phyloP scores from a whole-genome alignment of 2,113 vertebrate genomes.

The Phasianus colchicus region DNA sequence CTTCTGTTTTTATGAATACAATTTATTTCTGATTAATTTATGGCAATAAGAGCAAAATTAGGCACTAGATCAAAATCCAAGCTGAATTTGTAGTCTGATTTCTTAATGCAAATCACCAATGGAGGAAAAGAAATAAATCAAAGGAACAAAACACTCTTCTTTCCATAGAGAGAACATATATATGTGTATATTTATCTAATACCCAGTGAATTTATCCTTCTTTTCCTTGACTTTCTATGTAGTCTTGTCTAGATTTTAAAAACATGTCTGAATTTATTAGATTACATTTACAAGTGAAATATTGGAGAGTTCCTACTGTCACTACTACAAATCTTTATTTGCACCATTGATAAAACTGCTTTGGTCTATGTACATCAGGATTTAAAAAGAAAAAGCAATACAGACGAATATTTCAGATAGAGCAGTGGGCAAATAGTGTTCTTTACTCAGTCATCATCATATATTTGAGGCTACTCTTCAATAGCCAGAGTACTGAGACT shows the following conservation, averaged over 20 bases:
- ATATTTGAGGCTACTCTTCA: background rate
- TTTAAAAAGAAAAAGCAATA: background rate
- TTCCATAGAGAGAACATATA: background rate
- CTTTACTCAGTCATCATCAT: background rate
- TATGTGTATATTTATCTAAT: background rate
- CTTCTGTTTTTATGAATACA: background rate
- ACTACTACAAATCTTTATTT: background rate
- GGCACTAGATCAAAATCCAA: background rate
- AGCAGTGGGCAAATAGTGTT: background rate
- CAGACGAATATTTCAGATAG: background rate
- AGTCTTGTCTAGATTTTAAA: conserved; percentile 4
- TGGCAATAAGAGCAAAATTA: background rate
- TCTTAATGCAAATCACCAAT: accelerated
- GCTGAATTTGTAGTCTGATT: background rate
- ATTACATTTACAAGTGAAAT: conserved; percentile 25
- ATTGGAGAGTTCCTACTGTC: background rate
- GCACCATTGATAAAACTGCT: background rate
- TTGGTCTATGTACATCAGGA: background rate
- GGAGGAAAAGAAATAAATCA: background rate
- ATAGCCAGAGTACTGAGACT: background rate
- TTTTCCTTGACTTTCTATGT: conserved; percentile 5
- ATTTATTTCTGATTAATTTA: background rate
- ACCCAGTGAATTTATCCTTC: background rate
- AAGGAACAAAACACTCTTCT: background rate
- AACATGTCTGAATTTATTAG: conserved; percentile 19